phyloP scores from a whole-genome alignment of 2,113 vertebrate species.

The Melanostigma gelatinosum region DNA sequence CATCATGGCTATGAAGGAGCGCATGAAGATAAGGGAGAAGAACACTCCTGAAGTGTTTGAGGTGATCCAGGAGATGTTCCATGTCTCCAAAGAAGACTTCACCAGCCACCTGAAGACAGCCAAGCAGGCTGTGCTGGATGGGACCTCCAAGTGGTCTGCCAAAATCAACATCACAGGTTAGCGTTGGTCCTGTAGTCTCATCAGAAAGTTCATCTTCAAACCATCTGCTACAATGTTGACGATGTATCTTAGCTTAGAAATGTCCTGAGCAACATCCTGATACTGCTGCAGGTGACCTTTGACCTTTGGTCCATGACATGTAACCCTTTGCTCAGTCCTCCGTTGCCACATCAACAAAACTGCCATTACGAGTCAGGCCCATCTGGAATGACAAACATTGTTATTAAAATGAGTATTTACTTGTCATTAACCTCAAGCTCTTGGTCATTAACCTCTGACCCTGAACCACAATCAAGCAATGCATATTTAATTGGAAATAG shows the following conservation, averaged over 20 bases:
- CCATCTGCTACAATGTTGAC: neutral
- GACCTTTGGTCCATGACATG: conserved; percentile 14
- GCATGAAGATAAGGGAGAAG: conserved; percentile 97
- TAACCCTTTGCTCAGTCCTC: conserved; percentile 10
- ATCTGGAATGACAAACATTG: conserved; percentile 29
- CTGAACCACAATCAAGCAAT: conserved; percentile 4
- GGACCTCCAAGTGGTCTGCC: conserved; percentile 98
- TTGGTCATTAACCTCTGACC: conserved; percentile 44
- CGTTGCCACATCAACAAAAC: conserved; percentile 23
- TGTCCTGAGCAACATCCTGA: neutral
- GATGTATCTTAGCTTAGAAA: neutral
- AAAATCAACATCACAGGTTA: conserved; percentile 97
- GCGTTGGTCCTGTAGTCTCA: conserved; percentile 1
- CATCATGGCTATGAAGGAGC: conserved; percentile 98
- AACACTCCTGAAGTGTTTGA: conserved; percentile 97
- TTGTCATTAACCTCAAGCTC: conserved; percentile 33
- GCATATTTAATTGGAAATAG: conserved; percentile 25
- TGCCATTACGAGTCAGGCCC: conserved; percentile 6
- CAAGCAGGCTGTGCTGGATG: conserved; percentile 95
- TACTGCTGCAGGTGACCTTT: conserved; percentile 2
- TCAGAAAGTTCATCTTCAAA: neutral
- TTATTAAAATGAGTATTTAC: conserved; percentile 30
- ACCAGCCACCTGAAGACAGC: conserved; percentile 90
- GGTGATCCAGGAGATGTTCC: conserved; percentile 96
- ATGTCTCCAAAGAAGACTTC: conserved; percentile 93